Conservation (phyloP, 2,888 invertebrate genomes). For the Kryphioiulus occultus region DNA sequence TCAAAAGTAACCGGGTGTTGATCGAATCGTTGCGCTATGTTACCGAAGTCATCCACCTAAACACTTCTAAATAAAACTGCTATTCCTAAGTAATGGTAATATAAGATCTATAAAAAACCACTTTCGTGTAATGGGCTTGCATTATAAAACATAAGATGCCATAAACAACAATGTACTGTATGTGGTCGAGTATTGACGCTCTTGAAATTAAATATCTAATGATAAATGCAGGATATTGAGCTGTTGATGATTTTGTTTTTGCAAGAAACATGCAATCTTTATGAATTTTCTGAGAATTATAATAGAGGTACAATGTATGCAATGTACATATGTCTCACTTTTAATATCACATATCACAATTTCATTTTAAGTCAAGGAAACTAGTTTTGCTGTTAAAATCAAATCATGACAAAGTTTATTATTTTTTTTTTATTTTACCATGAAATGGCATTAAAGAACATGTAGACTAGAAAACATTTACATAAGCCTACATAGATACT, state of each 20-base stretch:
- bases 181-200: background rate
- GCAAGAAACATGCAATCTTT: background rate
- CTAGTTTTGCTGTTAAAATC: background rate
- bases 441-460: background rate
- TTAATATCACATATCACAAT: no score
- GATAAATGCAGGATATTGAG: background rate
- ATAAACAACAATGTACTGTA: background rate
- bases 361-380: no score
- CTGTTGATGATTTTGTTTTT: background rate
- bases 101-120: background rate
- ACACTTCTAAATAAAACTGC: background rate
- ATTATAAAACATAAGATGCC: background rate
- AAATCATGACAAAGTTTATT: background rate
- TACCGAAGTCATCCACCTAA: background rate
- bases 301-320: no score
- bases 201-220: background rate
- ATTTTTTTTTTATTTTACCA: slow-evolving; percentile 8
- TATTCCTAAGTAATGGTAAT: background rate
- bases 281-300: no score
- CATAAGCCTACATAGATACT: background rate
- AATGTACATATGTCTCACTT: no score
- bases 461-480: background rate
- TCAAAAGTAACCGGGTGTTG: background rate
- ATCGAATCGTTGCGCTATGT: background rate
- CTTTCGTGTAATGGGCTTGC: background rate